A percentile compares a stretch with the other conserved stretches of the same genome.
These are phyloP conservation scores for Tyrannus savana DNA, from an alignment of 2,113 vertebrate genomes.

Conservation along the genomic window DNA sequence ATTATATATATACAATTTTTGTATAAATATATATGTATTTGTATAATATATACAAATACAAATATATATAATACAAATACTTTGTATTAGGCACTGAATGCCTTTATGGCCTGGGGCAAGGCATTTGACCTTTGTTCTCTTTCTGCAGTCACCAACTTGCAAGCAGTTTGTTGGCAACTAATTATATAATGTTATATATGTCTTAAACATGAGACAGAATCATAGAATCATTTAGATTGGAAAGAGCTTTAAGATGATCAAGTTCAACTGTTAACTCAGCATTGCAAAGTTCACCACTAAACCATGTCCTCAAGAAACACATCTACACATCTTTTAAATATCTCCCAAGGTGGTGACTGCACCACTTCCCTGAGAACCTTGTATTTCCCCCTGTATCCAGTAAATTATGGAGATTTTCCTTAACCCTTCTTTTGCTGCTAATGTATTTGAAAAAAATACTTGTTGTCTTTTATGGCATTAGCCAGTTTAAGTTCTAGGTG, in stretches of 20 bases:
- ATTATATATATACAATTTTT: no score
- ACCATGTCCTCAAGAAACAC: background rate
- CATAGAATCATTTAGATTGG: background rate
- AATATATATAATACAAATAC: background rate
- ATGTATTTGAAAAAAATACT: background rate
- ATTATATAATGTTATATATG: background rate
- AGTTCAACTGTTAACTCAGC: background rate
- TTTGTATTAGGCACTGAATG: background rate
- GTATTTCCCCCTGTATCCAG: background rate
- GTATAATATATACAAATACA: no score
- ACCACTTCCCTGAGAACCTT: background rate
- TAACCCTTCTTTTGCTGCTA: background rate
- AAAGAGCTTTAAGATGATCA: background rate
- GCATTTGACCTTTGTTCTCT: background rate
- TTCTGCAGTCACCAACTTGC: background rate
- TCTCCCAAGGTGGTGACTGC: background rate
- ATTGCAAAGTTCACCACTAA: background rate
- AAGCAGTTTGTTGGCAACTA: background rate
- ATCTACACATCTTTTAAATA: background rate
- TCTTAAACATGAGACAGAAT: background rate
- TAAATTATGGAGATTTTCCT: background rate
- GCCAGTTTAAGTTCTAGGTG: background rate
- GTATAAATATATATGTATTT: no score
- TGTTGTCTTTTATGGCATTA: background rate
- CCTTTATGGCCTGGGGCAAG: background rate